These are phyloP conservation scores for Gymnodraco acuticeps DNA, from an alignment of 2,797 vertebrate species.

Conservation along the genomic window DNA sequence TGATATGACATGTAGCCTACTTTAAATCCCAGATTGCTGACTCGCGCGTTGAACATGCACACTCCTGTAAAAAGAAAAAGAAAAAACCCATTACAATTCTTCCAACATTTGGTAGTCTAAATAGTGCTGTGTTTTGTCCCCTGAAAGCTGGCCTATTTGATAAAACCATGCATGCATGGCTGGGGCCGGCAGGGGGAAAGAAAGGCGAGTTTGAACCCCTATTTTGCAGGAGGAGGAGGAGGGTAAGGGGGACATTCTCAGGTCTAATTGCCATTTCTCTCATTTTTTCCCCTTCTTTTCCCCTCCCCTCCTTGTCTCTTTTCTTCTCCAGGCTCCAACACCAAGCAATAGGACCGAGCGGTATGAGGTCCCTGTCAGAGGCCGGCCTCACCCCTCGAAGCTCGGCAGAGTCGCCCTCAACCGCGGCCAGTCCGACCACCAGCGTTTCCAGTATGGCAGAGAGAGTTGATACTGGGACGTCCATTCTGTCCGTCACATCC, in stretches of 20 bases:
- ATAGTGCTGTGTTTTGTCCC: constrained; percentile 75
- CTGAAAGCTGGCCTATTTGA: constrained; percentile 78
- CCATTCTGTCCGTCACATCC: constrained; percentile 99
- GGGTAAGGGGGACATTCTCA: constrained; percentile 74
- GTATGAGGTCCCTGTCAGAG: constrained; percentile 97
- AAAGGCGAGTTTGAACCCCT: constrained; percentile 78
- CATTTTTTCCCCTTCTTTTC: constrained; percentile 51
- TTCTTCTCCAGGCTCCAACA: constrained; percentile 94
- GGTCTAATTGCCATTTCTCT: constrained; percentile 84
- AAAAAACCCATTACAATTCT: constrained; percentile 55
- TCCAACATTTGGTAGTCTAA: constrained; percentile 72
- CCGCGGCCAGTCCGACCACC: constrained; percentile 97
- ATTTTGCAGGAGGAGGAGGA: constrained; percentile 77
- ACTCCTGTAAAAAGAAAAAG: constrained; percentile 33
- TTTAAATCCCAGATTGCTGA: constrained; percentile 41
- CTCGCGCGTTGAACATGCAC: constrained; percentile 22
- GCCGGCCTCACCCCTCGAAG: constrained; percentile 97
- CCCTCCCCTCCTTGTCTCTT: constrained; percentile 59
- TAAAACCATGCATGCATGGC: constrained; percentile 80
- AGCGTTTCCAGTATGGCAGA: constrained; percentile 98
- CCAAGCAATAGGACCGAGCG: constrained; percentile 97
- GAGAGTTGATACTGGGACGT: constrained; percentile 96
- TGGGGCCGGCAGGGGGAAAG: constrained; percentile 80
- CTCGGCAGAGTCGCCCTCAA: constrained; percentile 98
- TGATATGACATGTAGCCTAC: background rate